A percentile compares a stretch with the other conserved stretches of the same genome.
Conservation (phyloP, 2,888 invertebrate species). For the Drosophila nr. perissopoda region DNA sequence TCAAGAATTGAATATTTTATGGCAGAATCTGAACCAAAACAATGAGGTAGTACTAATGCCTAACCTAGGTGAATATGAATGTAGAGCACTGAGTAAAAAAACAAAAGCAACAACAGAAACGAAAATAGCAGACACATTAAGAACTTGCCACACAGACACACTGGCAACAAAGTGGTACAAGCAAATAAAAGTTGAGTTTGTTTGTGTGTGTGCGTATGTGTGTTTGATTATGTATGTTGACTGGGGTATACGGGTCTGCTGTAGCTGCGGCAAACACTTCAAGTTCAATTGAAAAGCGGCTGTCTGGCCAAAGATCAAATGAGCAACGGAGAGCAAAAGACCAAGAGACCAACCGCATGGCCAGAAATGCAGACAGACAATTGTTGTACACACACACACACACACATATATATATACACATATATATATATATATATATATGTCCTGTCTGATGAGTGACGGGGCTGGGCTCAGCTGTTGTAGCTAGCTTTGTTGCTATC, state of each 20-base stretch:
- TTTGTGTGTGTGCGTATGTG: conserved; percentile 21
- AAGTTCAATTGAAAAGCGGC: conserved; percentile 75
- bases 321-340: conserved; percentile 1
- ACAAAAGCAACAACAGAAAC: conserved; percentile 19
- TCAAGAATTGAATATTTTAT: neutral
- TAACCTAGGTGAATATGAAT: neutral
- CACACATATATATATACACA: neutral
- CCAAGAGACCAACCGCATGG: conserved; percentile 60
- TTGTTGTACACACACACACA: conserved; percentile 12
- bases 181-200: conserved; percentile 11
- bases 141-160: conserved; percentile 44
- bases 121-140: conserved; percentile 30
- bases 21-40: neutral
- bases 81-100: conserved; percentile 17
- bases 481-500: conserved; percentile 8
- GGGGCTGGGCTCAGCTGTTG: conserved; percentile 49
- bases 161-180: conserved; percentile 31
- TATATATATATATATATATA: neutral
- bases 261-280: conserved; percentile 60
- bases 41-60: neutral
- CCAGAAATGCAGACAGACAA: conserved; percentile 61
- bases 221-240: conserved; percentile 18
- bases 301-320: conserved; percentile 66
- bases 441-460: conserved; percentile 19
- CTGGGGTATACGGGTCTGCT: neutral